Conservation (phyloP, 2,888 invertebrate species). For the Julus scanicus region DNA sequence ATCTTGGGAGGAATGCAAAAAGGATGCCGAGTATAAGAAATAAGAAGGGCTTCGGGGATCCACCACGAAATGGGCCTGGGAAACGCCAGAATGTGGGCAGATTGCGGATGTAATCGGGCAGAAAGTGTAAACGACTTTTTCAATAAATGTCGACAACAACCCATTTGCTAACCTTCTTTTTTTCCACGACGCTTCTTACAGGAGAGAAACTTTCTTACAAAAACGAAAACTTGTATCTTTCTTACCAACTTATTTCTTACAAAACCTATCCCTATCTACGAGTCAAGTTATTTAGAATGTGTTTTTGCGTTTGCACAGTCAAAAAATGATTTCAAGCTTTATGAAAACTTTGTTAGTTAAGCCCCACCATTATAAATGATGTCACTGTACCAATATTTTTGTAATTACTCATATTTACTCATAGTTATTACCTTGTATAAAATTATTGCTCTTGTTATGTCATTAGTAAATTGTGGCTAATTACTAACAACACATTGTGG, state of each 20-base stretch:
- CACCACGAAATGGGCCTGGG: not conserved
- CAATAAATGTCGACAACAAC: slow-evolving; percentile 37
- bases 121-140: slow-evolving; percentile 45
- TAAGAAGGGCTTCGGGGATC: not conserved
- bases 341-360: too few species aligned
- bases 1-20: not conserved
- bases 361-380: too few species aligned
- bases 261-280: not conserved
- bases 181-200: not conserved
- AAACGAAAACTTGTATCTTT: not conserved
- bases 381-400: too few species aligned
- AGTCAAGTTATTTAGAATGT: too few species aligned
- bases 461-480: too few species aligned
- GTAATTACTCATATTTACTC: too few species aligned
- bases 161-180: not conserved
- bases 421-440: too few species aligned
- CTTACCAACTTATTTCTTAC: not conserved
- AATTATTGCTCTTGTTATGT: too few species aligned
- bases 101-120: slow-evolving; percentile 44
- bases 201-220: not conserved
- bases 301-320: too few species aligned
- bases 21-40: not conserved
- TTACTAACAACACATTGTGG: too few species aligned
- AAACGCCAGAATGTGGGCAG: slow-evolving; percentile 26
- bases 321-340: too few species aligned